Evolutionary conservation across 2,113 vertebrate genomes (phyloP), one percentile per base, ranked within the genome.

Genomic region (Colius striatus): DNA sequence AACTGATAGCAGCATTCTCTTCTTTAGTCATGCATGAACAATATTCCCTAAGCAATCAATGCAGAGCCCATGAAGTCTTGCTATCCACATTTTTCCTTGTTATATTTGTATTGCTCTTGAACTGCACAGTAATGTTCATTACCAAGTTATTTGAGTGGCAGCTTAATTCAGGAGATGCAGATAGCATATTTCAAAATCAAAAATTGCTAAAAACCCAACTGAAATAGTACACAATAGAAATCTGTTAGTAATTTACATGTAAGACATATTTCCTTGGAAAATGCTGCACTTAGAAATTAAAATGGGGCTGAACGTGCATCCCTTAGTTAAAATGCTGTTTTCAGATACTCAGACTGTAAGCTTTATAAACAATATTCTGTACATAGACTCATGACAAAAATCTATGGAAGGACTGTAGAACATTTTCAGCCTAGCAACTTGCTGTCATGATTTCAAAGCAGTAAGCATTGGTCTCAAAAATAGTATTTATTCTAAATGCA

Each of bases 131-230:
- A 75, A 72, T 70, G 43, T 58, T 50, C 68, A 94, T 90, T 77
- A 75, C 38, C 38, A 57, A 76, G 83, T 76, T 89, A 95, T 72
- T 25, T 95, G 41, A 74, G 85, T 84, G 81, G 85, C 90, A 94
- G 90, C 75, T 95, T 89, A 93, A 93, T 97, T 87, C 78, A 89
- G 70, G 81, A 95, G 87, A 88, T 70, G 27, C 67, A 92, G 73
- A 78, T 26, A 78, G 8, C 25, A 54, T 47, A 43, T 94, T 95
- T 87, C 81, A 95, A 94, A 95, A 97, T 85, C 41, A 63, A 57
- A 82, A 95, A 97, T 90, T 95, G 94, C 90, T 94, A 82, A 97
- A 97, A 93, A 7, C 21, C 51, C 81, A 94, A 87, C 79, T 94
- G 92, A 95, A 95, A 85, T 68, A 90, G 11, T 70, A 92, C 27